phyloP scores from a whole-genome alignment of 35 echinoderm and acorn worm genomes.

The Heliocidaris tuberculata region DNA sequence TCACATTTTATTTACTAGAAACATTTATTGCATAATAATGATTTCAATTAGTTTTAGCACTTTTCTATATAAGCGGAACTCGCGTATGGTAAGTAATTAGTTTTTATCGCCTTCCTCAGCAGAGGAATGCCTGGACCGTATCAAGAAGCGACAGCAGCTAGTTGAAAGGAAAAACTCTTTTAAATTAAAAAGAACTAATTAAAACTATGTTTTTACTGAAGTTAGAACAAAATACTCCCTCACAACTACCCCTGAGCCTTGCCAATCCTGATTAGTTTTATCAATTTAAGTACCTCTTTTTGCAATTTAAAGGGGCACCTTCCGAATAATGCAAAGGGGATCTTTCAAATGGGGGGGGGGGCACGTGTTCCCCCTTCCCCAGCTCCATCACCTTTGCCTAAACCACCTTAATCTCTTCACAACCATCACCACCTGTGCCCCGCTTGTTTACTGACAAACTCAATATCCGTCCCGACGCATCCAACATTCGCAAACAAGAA shows the following conservation, averaged over 20 bases:
- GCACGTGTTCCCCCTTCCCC: neutral
- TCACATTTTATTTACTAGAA: no score
- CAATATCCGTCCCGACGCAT: neutral
- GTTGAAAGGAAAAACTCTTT: no score
- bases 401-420: neutral
- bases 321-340: neutral
- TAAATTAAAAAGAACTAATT: no score
- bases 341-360: neutral
- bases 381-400: neutral
- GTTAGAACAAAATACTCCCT: neutral
- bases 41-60: no score
- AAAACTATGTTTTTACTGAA: no score
- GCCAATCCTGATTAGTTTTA: neutral
- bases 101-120: no score
- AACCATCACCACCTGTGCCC: neutral
- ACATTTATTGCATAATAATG: no score
- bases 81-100: no score
- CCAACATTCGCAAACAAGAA: constrained; percentile 10
- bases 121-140: no score
- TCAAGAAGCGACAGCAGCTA: no score
- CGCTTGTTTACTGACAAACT: neutral
- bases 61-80: no score
- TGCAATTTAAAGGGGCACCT: neutral
- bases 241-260: neutral
- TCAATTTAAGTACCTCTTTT: neutral